A percentile compares a stretch with the other conserved stretches of the same genome.
Evolutionary conservation across 2,797 vertebrate species (phyloP).

Genomic region (Echiichthys vipera): DNA sequence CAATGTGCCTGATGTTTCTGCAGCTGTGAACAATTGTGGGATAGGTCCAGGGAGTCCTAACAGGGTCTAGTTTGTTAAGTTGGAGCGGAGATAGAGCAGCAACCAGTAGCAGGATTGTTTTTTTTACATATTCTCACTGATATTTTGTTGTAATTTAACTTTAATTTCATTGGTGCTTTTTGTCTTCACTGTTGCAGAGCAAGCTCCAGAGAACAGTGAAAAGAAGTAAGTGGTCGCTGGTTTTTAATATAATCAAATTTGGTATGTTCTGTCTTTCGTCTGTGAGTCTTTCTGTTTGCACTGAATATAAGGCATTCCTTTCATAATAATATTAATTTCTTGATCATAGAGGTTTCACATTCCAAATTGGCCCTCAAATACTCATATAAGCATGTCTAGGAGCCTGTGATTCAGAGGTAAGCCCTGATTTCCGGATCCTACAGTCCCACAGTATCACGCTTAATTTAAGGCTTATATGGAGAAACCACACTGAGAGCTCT

Average conservation of each 20-base stretch:
- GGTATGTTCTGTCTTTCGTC: conserved; percentile 30
- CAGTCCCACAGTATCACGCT: conserved; percentile 31
- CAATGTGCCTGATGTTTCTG: conserved; percentile 13
- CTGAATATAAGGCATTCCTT: neutral
- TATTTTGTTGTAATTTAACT: neutral
- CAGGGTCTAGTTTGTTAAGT: neutral
- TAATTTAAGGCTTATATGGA: conserved; percentile 54
- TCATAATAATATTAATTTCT: neutral
- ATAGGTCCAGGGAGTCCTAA: conserved; percentile 2
- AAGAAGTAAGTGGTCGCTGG: conserved; percentile 91
- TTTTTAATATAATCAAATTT: conserved; percentile 31
- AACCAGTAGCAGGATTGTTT: neutral
- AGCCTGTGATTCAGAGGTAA: conserved; percentile 51
- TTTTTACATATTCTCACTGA: neutral
- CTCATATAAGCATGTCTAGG: conserved; percentile 22
- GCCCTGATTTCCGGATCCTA: conserved; percentile 45
- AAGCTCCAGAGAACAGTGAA: conserved; percentile 85
- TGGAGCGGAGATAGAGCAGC: neutral
- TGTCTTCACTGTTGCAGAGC: conserved; percentile 83
- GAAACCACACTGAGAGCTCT: conserved; percentile 40
- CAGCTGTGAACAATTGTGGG: conserved; percentile 37
- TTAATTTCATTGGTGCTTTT: neutral
- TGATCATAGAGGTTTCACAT: conserved; percentile 33
- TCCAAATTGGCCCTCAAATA: conserved; percentile 27
- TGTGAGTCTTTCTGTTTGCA: conserved; percentile 19